Evolutionary conservation across 2,888 invertebrate genomes (phyloP).

Genomic region (Tetragonula carbonaria): DNA sequence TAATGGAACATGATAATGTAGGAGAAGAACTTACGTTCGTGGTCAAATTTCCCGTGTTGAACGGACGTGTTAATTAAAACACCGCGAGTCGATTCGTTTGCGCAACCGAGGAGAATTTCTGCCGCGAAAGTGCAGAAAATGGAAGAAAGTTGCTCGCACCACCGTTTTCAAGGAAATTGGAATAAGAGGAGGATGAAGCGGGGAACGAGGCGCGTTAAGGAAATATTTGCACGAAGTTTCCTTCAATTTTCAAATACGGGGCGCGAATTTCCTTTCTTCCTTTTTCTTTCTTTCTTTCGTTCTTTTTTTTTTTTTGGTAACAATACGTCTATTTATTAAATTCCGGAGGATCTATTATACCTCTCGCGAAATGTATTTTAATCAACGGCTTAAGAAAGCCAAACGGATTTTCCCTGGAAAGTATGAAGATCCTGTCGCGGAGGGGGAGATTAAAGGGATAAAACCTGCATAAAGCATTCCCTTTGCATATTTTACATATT

Average conservation of each 20-base stretch:
- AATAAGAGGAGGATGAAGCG: not conserved
- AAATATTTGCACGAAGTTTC: not conserved
- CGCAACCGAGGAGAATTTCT: constrained; percentile 27
- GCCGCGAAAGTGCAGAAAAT: not conserved
- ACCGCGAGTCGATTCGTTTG: constrained; percentile 16
- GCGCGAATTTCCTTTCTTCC: not conserved
- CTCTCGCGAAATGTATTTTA: not conserved
- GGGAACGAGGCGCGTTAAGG: not conserved
- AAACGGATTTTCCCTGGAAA: not conserved
- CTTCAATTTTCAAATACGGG: constrained; percentile 7
- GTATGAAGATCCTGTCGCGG: not conserved
- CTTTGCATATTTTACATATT: not conserved
- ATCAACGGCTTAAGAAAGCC: not conserved
- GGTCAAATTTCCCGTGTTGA: constrained; percentile 16
- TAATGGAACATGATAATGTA: not conserved
- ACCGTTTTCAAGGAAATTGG: constrained; percentile 20
- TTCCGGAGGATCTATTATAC: not conserved
- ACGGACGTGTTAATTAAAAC: constrained; percentile 44
- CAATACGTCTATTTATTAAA: not conserved
- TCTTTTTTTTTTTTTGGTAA: not conserved
- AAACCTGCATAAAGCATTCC: not conserved
- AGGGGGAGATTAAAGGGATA: constrained; percentile 3
- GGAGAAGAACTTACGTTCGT: not conserved
- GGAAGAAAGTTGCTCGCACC: not conserved
- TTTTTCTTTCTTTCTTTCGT: too few species aligned